phyloP scores from a whole-genome alignment of 2,888 invertebrate genomes.

The Enoplolaimus lenunculus region DNA sequence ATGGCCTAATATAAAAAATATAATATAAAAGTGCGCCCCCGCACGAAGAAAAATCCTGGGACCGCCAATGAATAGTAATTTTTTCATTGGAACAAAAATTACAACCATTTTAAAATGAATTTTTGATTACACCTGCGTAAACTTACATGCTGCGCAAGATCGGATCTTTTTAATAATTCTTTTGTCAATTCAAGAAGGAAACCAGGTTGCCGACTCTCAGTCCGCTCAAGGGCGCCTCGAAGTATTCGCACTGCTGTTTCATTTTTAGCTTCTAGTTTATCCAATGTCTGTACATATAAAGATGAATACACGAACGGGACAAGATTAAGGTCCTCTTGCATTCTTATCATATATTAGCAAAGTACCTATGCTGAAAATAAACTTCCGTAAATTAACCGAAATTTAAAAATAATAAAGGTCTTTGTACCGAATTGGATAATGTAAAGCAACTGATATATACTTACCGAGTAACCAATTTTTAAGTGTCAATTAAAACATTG shows the following conservation, averaged over 20 bases:
- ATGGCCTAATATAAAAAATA: too few relatives aligned
- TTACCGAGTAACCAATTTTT: too few relatives aligned
- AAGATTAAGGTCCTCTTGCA: constrained; percentile 17
- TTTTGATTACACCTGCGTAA: too few relatives aligned
- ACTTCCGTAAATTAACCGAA: too few relatives aligned
- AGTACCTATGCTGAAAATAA: too few relatives aligned
- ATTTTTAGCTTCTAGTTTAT: constrained; percentile 9
- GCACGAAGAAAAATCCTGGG: neutral
- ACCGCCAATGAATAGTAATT: neutral
- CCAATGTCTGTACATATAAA: constrained; percentile 17
- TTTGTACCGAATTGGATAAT: too few relatives aligned
- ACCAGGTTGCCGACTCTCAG: constrained; percentile 18
- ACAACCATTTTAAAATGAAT: neutral
- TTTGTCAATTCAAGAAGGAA: constrained; percentile 16
- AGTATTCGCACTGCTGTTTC: neutral
- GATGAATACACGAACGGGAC: constrained; percentile 9
- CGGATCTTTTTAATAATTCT: constrained; percentile 5
- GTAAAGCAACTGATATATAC: too few relatives aligned
- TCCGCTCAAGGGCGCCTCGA: constrained; percentile 7
- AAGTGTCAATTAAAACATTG: too few relatives aligned
- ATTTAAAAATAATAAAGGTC: too few relatives aligned
- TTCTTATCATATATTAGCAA: too few relatives aligned
- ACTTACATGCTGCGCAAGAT: constrained; percentile 11
- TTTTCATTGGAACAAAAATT: neutral
- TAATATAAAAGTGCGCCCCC: too few relatives aligned